Conservation (phyloP, 1,140 invertebrate genomes). For the Zaprionus kolodkinae region DNA sequence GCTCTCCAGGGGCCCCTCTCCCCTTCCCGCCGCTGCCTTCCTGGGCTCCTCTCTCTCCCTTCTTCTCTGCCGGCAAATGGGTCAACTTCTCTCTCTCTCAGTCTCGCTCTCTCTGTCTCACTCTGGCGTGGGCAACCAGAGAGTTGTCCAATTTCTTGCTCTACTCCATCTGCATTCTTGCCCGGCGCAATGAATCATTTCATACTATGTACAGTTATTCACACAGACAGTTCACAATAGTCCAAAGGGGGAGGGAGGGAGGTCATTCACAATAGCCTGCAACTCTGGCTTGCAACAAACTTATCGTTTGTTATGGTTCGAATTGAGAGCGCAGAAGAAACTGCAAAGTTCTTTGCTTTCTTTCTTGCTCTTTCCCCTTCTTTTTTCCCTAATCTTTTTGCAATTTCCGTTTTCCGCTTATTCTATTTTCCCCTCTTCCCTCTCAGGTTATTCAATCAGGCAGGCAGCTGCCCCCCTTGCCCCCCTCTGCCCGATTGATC, state of each 20-base stretch:
- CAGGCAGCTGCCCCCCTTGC: background rate
- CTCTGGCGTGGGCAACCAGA: slow-evolving; percentile 23
- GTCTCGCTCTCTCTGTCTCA: background rate
- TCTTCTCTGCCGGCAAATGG: slow-evolving; percentile 24
- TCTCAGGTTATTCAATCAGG: slow-evolving; percentile 24
- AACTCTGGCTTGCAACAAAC: background rate
- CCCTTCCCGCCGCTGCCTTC: background rate
- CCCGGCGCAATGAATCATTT: background rate
- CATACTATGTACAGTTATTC: background rate
- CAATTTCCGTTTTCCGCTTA: background rate
- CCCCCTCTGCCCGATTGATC: slow-evolving; percentile 25
- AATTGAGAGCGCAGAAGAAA: background rate
- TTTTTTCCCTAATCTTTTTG: no score
- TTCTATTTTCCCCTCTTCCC: background rate
- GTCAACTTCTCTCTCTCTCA: slow-evolving; percentile 27
- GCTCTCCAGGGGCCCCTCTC: background rate
- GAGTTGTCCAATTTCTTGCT: slow-evolving; percentile 22
- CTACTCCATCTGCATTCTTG: background rate
- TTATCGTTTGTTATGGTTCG: background rate
- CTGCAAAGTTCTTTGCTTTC: no score
- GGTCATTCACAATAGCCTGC: no score
- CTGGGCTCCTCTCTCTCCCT: background rate
- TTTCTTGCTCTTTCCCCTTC: no score
- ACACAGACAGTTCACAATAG: background rate
- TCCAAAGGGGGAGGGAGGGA: background rate